Evolutionary conservation across 2,113 vertebrate species (phyloP).

Genomic region (Anolis carolinensis): DNA sequence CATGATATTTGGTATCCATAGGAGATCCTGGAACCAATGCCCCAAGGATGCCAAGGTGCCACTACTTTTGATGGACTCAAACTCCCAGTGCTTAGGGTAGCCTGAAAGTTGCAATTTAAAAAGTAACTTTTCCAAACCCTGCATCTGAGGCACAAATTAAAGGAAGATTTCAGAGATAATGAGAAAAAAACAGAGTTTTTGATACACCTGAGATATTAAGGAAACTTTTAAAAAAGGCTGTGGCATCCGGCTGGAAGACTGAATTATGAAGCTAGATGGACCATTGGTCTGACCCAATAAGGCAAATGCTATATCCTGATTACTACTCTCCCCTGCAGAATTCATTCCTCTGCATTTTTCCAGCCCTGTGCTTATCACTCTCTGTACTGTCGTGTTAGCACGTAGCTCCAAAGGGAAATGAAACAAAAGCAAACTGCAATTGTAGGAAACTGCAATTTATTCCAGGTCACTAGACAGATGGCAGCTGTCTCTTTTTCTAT

Average conservation of each 20-base stretch:
- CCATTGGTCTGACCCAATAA: not conserved
- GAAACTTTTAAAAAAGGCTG: not conserved
- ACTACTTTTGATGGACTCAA: too few species aligned
- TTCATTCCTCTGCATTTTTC: not conserved
- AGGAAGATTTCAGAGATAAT: not conserved
- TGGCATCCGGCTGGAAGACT: not conserved
- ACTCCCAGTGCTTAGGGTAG: too few species aligned
- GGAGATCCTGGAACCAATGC: too few species aligned
- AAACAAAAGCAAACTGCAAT: constrained; percentile 20
- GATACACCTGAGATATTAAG: not conserved
- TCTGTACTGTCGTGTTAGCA: not conserved
- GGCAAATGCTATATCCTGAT: not conserved
- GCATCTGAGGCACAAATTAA: not conserved
- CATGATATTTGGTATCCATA: too few species aligned
- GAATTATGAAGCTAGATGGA: not conserved
- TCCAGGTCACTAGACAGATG: constrained; percentile 1
- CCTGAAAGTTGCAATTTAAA: too few species aligned
- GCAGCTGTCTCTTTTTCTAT: constrained; percentile 16
- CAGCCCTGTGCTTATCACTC: not conserved
- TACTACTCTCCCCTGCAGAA: not conserved
- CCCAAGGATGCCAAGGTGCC: too few species aligned
- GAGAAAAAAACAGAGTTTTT: not conserved
- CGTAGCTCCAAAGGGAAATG: constrained; percentile 6
- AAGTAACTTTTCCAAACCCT: too few species aligned
- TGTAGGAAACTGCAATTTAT: not conserved